phyloP scores from a whole-genome alignment of 2,113 vertebrate species.

The Balaeniceps rex region DNA sequence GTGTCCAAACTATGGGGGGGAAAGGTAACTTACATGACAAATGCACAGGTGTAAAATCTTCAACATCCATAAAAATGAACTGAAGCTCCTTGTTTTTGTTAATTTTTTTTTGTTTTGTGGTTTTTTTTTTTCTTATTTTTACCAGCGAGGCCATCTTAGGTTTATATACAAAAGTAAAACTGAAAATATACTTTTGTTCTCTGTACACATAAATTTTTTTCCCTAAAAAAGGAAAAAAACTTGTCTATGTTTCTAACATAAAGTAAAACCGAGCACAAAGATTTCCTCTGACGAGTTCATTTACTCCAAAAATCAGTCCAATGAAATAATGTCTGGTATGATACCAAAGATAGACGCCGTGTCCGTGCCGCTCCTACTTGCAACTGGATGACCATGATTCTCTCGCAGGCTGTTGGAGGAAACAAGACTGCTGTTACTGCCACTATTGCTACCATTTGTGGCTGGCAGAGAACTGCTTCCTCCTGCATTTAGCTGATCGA shows the following conservation, averaged over 20 bases:
- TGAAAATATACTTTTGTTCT: slow-evolving; percentile 99
- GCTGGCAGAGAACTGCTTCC: slow-evolving; percentile 76
- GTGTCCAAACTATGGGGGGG: slow-evolving; percentile 74
- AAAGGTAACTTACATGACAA: slow-evolving; percentile 76
- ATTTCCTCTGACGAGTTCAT: slow-evolving; percentile 62
- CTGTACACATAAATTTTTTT: slow-evolving; percentile 88
- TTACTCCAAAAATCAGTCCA: slow-evolving; percentile 82
- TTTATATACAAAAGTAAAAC: slow-evolving; percentile 99
- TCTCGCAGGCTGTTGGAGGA: slow-evolving; percentile 91
- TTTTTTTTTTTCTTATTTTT: slow-evolving; percentile 63
- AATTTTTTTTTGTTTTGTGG: slow-evolving; percentile 4
- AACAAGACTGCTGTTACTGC: slow-evolving; percentile 91
- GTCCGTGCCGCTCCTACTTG: slow-evolving; percentile 79
- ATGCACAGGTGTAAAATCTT: slow-evolving; percentile 87
- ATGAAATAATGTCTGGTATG: slow-evolving; percentile 94
- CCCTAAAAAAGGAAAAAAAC: slow-evolving; percentile 73
- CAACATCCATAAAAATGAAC: slow-evolving; percentile 91
- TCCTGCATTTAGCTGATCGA: slow-evolving; percentile 87
- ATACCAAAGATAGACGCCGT: slow-evolving; percentile 90
- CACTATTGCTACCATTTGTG: slow-evolving; percentile 86
- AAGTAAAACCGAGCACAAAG: slow-evolving; percentile 71
- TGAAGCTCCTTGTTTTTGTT: slow-evolving; percentile 79
- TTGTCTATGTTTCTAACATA: slow-evolving; percentile 72
- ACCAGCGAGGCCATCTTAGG: slow-evolving; percentile 89
- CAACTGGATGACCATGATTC: slow-evolving; percentile 76